Evolutionary conservation across 1,140 invertebrate genomes (phyloP).

Genomic region (Nautilus pompilius): DNA sequence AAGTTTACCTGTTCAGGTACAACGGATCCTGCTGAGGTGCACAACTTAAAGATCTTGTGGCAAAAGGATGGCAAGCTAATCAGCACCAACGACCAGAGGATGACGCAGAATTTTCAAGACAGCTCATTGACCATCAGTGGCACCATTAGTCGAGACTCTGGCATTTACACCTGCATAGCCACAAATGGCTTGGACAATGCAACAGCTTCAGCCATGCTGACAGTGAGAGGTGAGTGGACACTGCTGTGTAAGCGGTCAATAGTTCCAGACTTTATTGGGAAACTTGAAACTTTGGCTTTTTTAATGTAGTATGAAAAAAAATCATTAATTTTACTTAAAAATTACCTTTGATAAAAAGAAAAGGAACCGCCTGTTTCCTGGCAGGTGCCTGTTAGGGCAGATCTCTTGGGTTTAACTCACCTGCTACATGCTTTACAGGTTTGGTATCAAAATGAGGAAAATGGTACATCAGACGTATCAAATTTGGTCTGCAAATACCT

Average conservation of each 20-base stretch:
- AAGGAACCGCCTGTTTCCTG: too few relatives aligned
- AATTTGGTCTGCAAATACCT: too few relatives aligned
- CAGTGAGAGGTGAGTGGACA: constrained; percentile 73
- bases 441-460: too few relatives aligned
- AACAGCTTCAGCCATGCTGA: constrained; percentile 79
- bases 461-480: too few relatives aligned
- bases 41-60: constrained; percentile 39
- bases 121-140: constrained; percentile 92
- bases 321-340: too few relatives aligned
- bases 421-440: too few relatives aligned
- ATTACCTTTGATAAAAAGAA: too few relatives aligned
- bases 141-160: constrained; percentile 90
- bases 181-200: constrained; percentile 83
- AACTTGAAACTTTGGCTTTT: constrained; percentile 86
- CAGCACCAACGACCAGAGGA: constrained; percentile 70
- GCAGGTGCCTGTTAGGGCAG: too few relatives aligned
- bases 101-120: constrained; percentile 63
- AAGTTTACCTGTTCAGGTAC: constrained; percentile 48
- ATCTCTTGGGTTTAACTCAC: too few relatives aligned
- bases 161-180: constrained; percentile 94
- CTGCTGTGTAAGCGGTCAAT: constrained; percentile 64
- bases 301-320: constrained; percentile 85
- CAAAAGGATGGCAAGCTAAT: constrained; percentile 60
- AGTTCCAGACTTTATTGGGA: too few relatives aligned
- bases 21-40: constrained; percentile 40